phyloP scores from a whole-genome alignment of 2,113 vertebrate genomes.

The Microcebus ravelobensis region DNA sequence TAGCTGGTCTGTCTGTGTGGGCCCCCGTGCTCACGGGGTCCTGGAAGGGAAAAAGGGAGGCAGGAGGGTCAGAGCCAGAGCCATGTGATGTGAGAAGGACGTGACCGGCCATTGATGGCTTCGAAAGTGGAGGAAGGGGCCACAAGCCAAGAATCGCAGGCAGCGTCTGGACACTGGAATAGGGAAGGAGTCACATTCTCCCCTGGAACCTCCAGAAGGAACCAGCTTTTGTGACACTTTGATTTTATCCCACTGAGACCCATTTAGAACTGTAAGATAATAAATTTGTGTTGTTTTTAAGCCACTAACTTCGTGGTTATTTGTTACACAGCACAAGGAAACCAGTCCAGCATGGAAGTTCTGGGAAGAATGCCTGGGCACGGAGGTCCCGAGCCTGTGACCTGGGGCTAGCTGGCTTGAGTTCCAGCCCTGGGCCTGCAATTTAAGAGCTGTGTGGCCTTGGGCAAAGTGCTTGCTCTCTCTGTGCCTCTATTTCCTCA shows the following conservation, averaged over 20 bases:
- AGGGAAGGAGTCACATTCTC: background rate
- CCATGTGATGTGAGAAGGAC: background rate
- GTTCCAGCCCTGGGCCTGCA: background rate
- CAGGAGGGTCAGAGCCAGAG: background rate
- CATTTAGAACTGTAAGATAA: background rate
- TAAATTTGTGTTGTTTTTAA: background rate
- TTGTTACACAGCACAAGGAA: background rate
- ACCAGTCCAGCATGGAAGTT: accelerated
- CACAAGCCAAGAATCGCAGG: background rate
- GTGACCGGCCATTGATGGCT: accelerated
- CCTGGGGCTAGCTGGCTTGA: accelerated
- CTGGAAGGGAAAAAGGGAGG: background rate
- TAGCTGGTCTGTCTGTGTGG: no score
- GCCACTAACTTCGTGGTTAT: background rate
- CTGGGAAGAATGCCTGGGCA: background rate
- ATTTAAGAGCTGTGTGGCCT: background rate
- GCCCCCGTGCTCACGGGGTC: no score
- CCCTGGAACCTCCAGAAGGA: background rate
- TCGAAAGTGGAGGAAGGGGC: background rate
- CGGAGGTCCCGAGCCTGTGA: no score
- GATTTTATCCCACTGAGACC: background rate
- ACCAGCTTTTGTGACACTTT: accelerated
- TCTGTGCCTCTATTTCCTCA: background rate
- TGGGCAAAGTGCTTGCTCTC: background rate
- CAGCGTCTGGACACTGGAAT: background rate